Percentiles rank a stretch among this genome's conserved stretches.
Conservation (phyloP, 2,888 invertebrate genomes). For the Drosophila koepferae region DNA sequence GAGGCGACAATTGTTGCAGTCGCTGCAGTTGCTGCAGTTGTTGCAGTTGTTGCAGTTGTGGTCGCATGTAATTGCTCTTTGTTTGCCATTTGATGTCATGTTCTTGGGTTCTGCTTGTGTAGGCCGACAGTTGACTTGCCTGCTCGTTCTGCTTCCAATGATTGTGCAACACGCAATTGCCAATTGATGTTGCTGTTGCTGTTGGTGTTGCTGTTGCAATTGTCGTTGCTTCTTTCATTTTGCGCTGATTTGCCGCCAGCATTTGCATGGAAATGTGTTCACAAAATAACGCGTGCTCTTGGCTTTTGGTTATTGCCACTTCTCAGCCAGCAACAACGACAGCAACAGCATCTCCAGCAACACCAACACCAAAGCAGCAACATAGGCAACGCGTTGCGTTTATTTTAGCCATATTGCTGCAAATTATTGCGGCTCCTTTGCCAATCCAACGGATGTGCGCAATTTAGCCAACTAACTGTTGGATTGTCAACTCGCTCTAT, state of each 20-base stretch:
- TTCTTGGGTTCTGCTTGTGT: constrained; percentile 66
- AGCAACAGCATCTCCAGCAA: constrained; percentile 5
- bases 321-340: constrained; percentile 28
- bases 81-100: constrained; percentile 79
- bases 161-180: constrained; percentile 77
- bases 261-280: constrained; percentile 73
- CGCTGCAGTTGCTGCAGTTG: constrained; percentile 15
- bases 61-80: constrained; percentile 74
- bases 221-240: constrained; percentile 65
- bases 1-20: constrained; percentile 14
- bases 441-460: constrained; percentile 68
- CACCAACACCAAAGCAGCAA: constrained; percentile 14
- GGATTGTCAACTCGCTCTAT: constrained; percentile 59
- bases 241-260: constrained; percentile 70
- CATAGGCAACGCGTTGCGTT: constrained; percentile 55
- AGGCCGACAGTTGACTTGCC: constrained; percentile 53
- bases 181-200: constrained; percentile 41
- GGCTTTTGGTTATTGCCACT: constrained; percentile 71
- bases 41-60: constrained; percentile 2
- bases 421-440: constrained; percentile 69
- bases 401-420: constrained; percentile 69
- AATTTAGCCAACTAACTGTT: constrained; percentile 56
- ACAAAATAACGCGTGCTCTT: constrained; percentile 76
- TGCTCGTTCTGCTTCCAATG: constrained; percentile 53
- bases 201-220: constrained; percentile 17